Evolutionary conservation across 2,113 vertebrate species (phyloP), one percentile per base, ranked within the genome.

Genomic region (Colistium nudipinnis): DNA sequence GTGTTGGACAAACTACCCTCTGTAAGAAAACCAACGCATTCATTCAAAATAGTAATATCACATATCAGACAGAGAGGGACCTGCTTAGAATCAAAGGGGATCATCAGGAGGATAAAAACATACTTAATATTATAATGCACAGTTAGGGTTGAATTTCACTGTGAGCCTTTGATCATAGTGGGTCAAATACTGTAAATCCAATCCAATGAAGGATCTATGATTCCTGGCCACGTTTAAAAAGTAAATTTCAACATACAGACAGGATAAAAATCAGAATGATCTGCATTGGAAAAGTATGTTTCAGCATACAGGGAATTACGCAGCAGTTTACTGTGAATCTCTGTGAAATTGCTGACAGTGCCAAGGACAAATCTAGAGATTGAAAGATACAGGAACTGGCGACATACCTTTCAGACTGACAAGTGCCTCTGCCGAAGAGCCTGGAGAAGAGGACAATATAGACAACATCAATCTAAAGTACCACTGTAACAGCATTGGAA

Each of bases 341-440:
- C 9, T 6, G 3, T 13, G 27, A 39, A 28, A 10, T 13, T 35
- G 13, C 7, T 63, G 10, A 25, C 22, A 36, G 14, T 13, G 5
- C 19, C 47, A 74, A 49, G 28, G 56, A 57, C 13, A 39, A 49
- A 33, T 31, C n/a, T 31, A 45, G n/a, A 66, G 19, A 22, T 52
- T 53, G 7, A 47, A 19, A 30, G 19, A 45, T 63, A 63, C n/a
- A 77, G 10, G 51, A 48, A 36, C 6, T 52, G 38, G 16, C 6
- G 22, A 68, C 78, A 51, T 94, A 99, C 98, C 98, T 96, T 97
- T 98, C 55, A 99, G 93, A 90, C 98, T 98, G 88, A 99, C 98
- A 60, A 98, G 96, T 63, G 97, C 98, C 93, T 98, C 98, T 84
- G 96, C 98, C 68, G 98, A 98, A 85, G 98, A 98, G 91, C 96